A percentile compares a stretch with the other conserved stretches of the same genome.
Conservation (phyloP, 2,797 vertebrate genomes). For the Macropus fuliginosus region DNA sequence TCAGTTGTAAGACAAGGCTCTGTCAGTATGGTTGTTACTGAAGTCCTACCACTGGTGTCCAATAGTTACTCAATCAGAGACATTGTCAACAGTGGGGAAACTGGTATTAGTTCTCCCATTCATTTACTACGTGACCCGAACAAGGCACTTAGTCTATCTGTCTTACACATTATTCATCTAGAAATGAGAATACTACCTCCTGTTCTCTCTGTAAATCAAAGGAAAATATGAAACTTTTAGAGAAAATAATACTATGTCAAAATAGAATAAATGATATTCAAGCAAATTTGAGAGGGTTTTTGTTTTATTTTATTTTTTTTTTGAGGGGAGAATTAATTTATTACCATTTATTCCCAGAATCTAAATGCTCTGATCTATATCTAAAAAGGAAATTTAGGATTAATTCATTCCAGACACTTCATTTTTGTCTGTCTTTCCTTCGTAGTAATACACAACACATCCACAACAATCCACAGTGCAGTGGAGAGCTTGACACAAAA, state of each 20-base stretch:
- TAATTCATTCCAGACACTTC: neutral
- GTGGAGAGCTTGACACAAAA: neutral
- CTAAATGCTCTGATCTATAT: neutral
- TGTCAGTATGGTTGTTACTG: neutral
- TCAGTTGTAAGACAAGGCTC: neutral
- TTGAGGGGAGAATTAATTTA: neutral
- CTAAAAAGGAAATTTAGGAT: neutral
- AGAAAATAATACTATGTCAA: neutral
- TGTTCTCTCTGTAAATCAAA: neutral
- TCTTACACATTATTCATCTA: neutral
- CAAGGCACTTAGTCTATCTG: neutral
- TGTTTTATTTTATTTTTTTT: neutral
- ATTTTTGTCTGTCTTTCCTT: neutral
- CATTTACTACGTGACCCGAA: neutral
- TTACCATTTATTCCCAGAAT: neutral
- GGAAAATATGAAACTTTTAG: neutral
- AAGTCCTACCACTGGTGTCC: neutral
- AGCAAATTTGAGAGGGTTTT: neutral
- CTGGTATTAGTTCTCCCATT: neutral
- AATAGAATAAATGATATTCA: constrained; percentile 25
- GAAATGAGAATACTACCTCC: neutral
- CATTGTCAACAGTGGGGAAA: neutral
- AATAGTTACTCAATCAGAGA: neutral
- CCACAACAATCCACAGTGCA: neutral
- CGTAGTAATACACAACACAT: neutral